Evolutionary conservation across 1,140 invertebrate species (phyloP).

Genomic region (Saccostrea cuccullata): DNA sequence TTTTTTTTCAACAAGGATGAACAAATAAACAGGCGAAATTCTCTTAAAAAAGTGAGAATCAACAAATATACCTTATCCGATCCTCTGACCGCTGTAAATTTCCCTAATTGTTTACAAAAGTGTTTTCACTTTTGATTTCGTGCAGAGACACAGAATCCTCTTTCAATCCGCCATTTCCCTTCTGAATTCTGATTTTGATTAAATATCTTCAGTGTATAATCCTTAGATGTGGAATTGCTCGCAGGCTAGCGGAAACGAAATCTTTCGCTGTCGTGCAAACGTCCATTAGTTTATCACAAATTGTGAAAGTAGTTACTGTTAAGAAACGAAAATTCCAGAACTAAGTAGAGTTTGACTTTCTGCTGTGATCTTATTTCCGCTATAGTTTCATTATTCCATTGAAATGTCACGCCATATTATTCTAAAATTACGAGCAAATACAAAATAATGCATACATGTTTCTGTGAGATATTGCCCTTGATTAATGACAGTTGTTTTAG

Average conservation of each 20-base stretch:
- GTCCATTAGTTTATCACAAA: conserved; percentile 21
- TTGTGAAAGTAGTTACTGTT: neutral
- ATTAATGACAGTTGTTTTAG: neutral
- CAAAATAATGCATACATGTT: neutral
- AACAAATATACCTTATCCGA: too few relatives aligned
- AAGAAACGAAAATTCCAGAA: conserved; percentile 14
- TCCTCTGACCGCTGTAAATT: too few relatives aligned
- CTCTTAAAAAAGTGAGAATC: too few relatives aligned
- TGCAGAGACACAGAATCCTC: neutral
- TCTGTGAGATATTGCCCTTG: neutral
- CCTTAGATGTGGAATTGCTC: conserved; percentile 3
- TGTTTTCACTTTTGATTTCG: neutral
- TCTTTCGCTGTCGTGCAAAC: conserved; percentile 12
- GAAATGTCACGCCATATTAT: conserved; percentile 30
- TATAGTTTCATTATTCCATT: conserved; percentile 22
- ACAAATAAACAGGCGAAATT: too few relatives aligned
- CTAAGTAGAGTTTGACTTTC: neutral
- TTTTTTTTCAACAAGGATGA: too few relatives aligned
- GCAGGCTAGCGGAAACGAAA: neutral
- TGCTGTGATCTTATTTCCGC: neutral
- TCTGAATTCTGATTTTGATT: conserved; percentile 13
- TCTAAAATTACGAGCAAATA: neutral
- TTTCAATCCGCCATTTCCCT: conserved; percentile 5
- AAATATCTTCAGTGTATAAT: conserved; percentile 11
- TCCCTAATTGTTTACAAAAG: neutral